Conservation (phyloP, 2,113 vertebrate genomes). For the Cricetomys ansorgei region DNA sequence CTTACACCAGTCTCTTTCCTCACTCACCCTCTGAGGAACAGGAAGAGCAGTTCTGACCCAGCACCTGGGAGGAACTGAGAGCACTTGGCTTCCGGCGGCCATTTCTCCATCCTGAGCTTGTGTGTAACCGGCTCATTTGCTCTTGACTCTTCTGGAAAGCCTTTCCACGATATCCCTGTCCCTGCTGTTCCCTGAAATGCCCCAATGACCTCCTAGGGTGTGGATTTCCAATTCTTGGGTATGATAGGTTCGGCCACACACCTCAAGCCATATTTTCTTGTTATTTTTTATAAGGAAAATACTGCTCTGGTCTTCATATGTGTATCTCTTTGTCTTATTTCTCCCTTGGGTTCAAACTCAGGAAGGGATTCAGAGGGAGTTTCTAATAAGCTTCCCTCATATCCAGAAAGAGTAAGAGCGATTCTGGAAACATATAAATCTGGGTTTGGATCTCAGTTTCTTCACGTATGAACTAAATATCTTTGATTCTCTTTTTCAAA, state of each 20-base stretch:
- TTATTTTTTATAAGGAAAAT: neutral
- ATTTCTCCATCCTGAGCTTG: neutral
- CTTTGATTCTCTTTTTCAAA: neutral
- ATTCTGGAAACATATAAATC: neutral
- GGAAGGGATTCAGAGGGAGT: neutral
- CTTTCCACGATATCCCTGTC: neutral
- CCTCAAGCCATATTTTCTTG: neutral
- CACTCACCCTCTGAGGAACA: neutral
- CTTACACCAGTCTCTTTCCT: neutral
- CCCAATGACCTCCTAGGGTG: neutral
- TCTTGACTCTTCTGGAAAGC: neutral
- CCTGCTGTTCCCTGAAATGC: no score
- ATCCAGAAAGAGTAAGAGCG: neutral
- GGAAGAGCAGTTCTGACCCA: neutral
- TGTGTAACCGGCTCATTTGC: fast-evolving
- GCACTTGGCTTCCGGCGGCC: neutral
- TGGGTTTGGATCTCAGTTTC: neutral
- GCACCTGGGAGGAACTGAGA: neutral
- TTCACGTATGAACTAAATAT: neutral
- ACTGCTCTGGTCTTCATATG: neutral
- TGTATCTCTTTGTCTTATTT: slow-evolving; percentile 4
- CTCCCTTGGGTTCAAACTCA: neutral
- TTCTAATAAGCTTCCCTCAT: neutral
- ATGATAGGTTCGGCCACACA: neutral
- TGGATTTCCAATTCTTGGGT: neutral